Percentiles rank a stretch among this genome's conserved stretches.
Evolutionary conservation across 2,797 vertebrate species (phyloP).

Genomic region (Sebastes taczanowskii): DNA sequence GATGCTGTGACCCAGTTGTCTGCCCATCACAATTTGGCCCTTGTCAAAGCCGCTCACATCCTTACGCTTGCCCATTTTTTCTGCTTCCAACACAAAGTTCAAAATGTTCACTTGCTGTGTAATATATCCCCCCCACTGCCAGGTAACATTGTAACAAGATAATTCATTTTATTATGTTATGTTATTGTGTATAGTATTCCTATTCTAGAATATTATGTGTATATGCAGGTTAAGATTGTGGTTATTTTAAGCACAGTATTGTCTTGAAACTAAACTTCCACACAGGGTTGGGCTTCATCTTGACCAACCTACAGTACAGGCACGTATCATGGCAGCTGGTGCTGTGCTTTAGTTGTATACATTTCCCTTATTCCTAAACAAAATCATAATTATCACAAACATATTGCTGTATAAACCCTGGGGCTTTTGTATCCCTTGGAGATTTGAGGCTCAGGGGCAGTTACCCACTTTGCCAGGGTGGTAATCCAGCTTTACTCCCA

Average conservation of each 20-base stretch:
- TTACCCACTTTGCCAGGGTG: neutral
- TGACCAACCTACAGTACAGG: neutral
- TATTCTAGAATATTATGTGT: neutral
- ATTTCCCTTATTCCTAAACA: neutral
- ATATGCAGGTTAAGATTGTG: neutral
- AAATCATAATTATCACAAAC: neutral
- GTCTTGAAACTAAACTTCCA: neutral
- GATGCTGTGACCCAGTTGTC: too few relatives aligned
- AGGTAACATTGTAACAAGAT: too few relatives aligned
- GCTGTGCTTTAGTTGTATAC: neutral
- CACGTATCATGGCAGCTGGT: neutral
- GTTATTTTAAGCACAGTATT: neutral
- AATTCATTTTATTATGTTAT: too few relatives aligned
- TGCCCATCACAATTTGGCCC: accelerated
- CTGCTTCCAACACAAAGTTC: too few relatives aligned
- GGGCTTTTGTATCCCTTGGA: neutral
- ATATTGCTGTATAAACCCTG: neutral
- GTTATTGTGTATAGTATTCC: neutral
- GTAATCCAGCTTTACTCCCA: neutral
- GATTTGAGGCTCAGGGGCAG: neutral
- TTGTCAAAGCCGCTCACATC: too few relatives aligned
- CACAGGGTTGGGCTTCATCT: neutral
- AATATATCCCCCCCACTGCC: too few relatives aligned
- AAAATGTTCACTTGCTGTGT: too few relatives aligned
- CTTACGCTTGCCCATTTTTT: too few relatives aligned